phyloP scores from a whole-genome alignment of 2,113 vertebrate genomes.

The Xiphorhynchus elegans region DNA sequence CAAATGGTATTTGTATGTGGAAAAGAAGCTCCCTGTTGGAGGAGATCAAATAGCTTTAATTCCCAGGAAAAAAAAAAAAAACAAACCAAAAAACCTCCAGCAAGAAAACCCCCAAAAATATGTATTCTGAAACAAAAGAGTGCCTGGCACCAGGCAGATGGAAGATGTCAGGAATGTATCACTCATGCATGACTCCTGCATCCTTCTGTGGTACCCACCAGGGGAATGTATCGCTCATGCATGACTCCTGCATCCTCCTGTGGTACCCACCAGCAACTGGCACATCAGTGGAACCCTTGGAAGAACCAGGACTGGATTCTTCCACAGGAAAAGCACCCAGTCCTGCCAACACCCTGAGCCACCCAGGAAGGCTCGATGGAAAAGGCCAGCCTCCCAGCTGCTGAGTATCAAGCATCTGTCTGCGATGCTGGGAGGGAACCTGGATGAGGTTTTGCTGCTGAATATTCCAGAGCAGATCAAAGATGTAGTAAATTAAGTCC shows the following conservation, averaged over 20 bases:
- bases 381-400: neutral
- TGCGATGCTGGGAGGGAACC: neutral
- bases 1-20: neutral
- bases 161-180: neutral
- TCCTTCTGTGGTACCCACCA: neutral
- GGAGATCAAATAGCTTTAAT: neutral
- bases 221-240: neutral
- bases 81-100: neutral
- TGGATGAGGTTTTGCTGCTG: neutral
- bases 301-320: neutral
- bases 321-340: neutral
- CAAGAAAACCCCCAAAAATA: neutral
- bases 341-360: neutral
- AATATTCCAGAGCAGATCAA: neutral
- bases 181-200: neutral
- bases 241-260: neutral
- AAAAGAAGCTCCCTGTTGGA: neutral
- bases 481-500: neutral
- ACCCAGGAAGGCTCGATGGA: fast-evolving
- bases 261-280: neutral
- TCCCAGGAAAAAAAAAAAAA: neutral
- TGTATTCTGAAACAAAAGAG: neutral
- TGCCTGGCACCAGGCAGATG: neutral
- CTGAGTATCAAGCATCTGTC: neutral
- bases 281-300: fast-evolving